These are phyloP conservation scores for Blennius ocellaris DNA, from an alignment of 2,113 vertebrate species.

Conservation along the genomic window DNA sequence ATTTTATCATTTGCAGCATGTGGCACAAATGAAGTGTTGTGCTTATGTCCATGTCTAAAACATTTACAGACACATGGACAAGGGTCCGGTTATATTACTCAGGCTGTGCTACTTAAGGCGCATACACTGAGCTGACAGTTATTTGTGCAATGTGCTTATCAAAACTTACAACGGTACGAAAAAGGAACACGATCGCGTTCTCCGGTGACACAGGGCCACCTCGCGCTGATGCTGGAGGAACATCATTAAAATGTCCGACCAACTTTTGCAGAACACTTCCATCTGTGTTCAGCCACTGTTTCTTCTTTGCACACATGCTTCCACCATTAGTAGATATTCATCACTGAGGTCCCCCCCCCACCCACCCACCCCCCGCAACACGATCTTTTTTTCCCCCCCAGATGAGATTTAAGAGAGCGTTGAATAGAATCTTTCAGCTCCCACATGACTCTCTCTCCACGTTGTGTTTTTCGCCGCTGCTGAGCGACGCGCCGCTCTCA, in stretches of 20 bases:
- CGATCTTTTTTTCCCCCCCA: constrained; percentile 18
- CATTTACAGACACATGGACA: background rate
- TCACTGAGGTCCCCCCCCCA: constrained; percentile 37
- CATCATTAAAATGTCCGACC: constrained; percentile 77
- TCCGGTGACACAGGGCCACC: constrained; percentile 54
- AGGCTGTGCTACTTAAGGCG: constrained; percentile 25
- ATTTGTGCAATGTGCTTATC: constrained; percentile 46
- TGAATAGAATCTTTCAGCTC: constrained; percentile 83
- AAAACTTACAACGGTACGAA: constrained; percentile 32
- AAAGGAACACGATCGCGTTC: constrained; percentile 34
- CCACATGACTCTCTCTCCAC: constrained; percentile 76
- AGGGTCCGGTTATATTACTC: constrained; percentile 8
- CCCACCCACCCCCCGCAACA: background rate
- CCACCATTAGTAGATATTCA: constrained; percentile 75
- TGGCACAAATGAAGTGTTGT: constrained; percentile 28
- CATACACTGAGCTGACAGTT: constrained; percentile 24
- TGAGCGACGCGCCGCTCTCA: constrained; percentile 69
- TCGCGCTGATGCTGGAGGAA: constrained; percentile 69
- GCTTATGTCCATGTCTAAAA: constrained; percentile 19
- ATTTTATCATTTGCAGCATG: constrained; percentile 30
- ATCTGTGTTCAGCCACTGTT: constrained; percentile 74
- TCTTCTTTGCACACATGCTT: constrained; percentile 72
- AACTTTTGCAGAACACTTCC: constrained; percentile 77
- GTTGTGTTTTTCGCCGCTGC: constrained; percentile 77
- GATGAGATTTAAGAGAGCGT: constrained; percentile 71